Evolutionary conservation across 1,140 invertebrate genomes (phyloP).

Genomic region (fruit fly (Drosophila melanogaster)): DNA sequence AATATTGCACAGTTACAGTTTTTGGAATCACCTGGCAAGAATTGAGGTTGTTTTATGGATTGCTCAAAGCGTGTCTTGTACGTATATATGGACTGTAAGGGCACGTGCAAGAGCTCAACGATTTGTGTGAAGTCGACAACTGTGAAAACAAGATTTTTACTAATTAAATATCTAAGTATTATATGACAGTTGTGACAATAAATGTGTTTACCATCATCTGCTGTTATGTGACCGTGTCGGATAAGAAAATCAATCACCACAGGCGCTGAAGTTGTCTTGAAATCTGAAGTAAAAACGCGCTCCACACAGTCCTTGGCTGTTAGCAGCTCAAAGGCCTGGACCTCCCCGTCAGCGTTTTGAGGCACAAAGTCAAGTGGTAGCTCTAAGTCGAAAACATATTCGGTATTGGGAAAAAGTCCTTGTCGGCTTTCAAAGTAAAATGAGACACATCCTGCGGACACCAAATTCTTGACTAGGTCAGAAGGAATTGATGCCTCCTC

Average conservation of each 20-base stretch:
- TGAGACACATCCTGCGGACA: constrained; percentile 93
- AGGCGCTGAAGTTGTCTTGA: constrained; percentile 96
- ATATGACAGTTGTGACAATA: not conserved
- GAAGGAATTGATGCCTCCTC: constrained; percentile 95
- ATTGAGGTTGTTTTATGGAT: constrained; percentile 53
- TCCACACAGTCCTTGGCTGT: constrained; percentile 92
- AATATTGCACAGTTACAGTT: constrained; percentile 48
- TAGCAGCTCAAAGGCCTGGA: constrained; percentile 94
- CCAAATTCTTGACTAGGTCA: constrained; percentile 90
- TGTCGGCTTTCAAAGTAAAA: constrained; percentile 96
- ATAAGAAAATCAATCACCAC: constrained; percentile 96
- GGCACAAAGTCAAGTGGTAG: constrained; percentile 95
- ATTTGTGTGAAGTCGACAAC: constrained; percentile 93
- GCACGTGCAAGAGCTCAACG: constrained; percentile 94
- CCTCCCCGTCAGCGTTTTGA: constrained; percentile 96
- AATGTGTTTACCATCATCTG: constrained; percentile 89
- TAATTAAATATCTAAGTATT: not conserved
- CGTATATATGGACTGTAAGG: constrained; percentile 90
- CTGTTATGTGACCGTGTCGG: constrained; percentile 93
- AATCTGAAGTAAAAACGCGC: constrained; percentile 91
- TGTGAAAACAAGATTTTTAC: constrained; percentile 71
- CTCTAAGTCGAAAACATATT: constrained; percentile 97
- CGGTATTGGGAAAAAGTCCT: constrained; percentile 96
- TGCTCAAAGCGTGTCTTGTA: constrained; percentile 74
- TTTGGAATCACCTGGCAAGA: constrained; percentile 23